Base-by-base conservation (phyloP, 35 echinoderm and acorn worm species). In the Ophioderma brevispina region DNA sequence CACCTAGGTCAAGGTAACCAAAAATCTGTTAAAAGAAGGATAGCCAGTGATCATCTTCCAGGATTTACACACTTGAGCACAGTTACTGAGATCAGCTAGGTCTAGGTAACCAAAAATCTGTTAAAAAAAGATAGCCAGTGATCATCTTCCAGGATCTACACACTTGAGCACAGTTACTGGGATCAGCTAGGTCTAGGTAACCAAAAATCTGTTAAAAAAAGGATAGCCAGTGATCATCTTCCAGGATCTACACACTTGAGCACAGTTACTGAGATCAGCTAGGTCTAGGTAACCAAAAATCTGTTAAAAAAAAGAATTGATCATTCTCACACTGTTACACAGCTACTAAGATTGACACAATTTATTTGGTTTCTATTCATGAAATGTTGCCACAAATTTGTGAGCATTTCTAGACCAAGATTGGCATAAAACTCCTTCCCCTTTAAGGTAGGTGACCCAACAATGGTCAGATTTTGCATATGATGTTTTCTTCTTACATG, bases 81-180 rank as follows among this genome's bases (percentile, higher is more conserved):
- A 98, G 28, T 85, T 86, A 80, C 96, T 90, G 31, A 94, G 75
- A 64, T 98, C 96, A 76, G 87, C 87, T 33, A 98, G 78, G 56
- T 98, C 93, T 36, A 98, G 86, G 79, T 92, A 95, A 19, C 93
- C 77, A 79, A 98, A 98, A 31, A 98, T 98, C 96, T 98, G 85
- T 78, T 30, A 13, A 39, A 25, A 59, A 63, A 59, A 79, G 39
- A 38, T 43, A 88, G n/a, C n/a, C n/a, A n/a, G n/a, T n/a, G n/a
- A 98, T 98, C 96, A 95, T 98, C 42, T 98, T 98, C 96, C 96
- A 98, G 8, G 46, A 52, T 21, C 46, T 52, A 75, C 97, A 70
- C 5, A 70, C 97, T 42, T 87, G 87, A 32, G 97, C 91, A 80
- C 97, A 99, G 25, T 86, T 87, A 81, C 97, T 91, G 33, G 92